Evolutionary conservation across 2,888 invertebrate genomes (phyloP).

Genomic region (Drosophila emarginata): DNA sequence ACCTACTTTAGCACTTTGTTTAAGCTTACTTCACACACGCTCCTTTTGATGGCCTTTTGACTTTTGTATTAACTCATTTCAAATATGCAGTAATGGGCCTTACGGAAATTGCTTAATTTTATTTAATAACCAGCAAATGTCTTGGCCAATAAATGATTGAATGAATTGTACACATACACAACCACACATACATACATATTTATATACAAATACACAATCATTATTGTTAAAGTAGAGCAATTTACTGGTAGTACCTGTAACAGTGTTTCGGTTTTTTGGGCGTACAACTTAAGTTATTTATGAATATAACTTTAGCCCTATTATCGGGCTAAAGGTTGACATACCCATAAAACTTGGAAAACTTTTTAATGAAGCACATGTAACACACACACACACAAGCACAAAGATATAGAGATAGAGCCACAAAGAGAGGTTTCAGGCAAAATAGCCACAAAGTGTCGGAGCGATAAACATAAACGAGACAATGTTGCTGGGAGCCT

Average conservation of each 20-base stretch:
- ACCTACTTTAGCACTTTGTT: neutral
- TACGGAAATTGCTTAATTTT: conserved; percentile 73
- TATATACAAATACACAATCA: conserved; percentile 16
- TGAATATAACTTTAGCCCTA: conserved; percentile 64
- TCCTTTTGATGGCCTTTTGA: conserved; percentile 18
- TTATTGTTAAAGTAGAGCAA: conserved; percentile 45
- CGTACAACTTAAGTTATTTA: conserved; percentile 49
- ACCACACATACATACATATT: conserved; percentile 4
- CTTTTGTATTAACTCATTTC: conserved; percentile 42
- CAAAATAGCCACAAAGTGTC: conserved; percentile 45
- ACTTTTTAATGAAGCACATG: conserved; percentile 10
- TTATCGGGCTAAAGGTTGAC: conserved; percentile 40
- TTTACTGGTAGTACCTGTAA: conserved; percentile 37
- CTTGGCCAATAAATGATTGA: conserved; percentile 25
- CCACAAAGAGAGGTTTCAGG: neutral
- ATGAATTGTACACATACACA: neutral
- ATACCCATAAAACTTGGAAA: conserved; percentile 12
- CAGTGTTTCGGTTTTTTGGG: conserved; percentile 3
- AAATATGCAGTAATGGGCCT: conserved; percentile 57
- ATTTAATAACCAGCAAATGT: conserved; percentile 66
- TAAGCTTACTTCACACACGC: conserved; percentile 7
- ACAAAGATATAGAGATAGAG: conserved; percentile 5
- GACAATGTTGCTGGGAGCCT: conserved; percentile 26
- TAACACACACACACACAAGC: conserved; percentile 26
- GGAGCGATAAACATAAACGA: conserved; percentile 23